A percentile compares a stretch with the other conserved stretches of the same genome.
Conservation (phyloP, 1,140 invertebrate species). For the Gonioctena quinquepunctata region DNA sequence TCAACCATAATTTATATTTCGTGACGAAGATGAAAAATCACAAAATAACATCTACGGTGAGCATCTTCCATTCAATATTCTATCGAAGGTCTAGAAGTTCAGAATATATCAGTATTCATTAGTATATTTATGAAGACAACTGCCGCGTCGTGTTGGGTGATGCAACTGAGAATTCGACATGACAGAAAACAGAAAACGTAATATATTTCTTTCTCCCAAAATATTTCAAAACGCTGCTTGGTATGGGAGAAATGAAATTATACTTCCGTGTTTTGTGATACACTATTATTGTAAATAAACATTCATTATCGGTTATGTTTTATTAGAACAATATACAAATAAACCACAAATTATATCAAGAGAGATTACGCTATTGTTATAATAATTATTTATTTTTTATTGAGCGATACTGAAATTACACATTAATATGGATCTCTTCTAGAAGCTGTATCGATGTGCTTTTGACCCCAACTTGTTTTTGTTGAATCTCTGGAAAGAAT, state of each 20-base stretch:
- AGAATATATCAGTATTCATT: too few species aligned
- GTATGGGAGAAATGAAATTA: background rate
- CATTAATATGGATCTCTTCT: background rate
- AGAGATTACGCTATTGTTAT: background rate
- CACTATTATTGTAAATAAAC: background rate
- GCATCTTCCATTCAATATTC: too few species aligned
- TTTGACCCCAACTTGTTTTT: background rate
- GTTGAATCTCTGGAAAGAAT: background rate
- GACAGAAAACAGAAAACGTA: too few species aligned
- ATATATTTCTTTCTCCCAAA: too few species aligned
- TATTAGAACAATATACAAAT: background rate
- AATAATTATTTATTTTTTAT: background rate
- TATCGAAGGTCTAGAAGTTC: too few species aligned
- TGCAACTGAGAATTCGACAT: too few species aligned
- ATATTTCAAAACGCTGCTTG: too few species aligned
- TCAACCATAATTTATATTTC: too few species aligned
- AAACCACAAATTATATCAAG: background rate
- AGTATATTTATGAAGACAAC: too few species aligned
- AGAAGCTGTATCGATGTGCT: background rate
- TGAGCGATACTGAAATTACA: background rate
- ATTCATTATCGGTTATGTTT: background rate
- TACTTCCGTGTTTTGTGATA: background rate
- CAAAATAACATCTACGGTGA: too few species aligned
- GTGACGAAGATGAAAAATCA: too few species aligned
- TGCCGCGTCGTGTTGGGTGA: too few species aligned